phyloP scores from a whole-genome alignment of 1,140 invertebrate species.

The Zaprionus camerounensis region DNA sequence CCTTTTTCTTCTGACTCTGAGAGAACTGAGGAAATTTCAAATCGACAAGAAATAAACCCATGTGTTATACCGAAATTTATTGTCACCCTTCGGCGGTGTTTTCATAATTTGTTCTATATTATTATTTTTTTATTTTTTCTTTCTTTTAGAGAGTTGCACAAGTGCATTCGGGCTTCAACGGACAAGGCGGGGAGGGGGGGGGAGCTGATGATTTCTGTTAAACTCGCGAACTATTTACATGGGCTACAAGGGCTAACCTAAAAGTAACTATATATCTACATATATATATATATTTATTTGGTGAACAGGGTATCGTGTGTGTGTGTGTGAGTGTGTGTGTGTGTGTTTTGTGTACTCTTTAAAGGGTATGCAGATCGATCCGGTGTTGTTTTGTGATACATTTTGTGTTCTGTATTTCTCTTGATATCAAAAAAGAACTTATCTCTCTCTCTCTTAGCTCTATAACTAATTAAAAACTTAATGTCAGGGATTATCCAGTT shows the following conservation, averaged over 20 bases:
- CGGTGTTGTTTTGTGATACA: conserved; percentile 2
- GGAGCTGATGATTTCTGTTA: neutral
- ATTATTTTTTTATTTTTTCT: neutral
- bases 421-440: conserved; percentile 69
- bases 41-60: conserved; percentile 11
- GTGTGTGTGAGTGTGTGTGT: neutral
- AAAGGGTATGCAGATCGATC: conserved; percentile 47
- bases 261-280: conserved; percentile 3
- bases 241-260: neutral
- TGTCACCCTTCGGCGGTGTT: conserved; percentile 36
- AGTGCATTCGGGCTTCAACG: conserved; percentile 12
- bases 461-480: conserved; percentile 75
- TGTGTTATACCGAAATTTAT: conserved; percentile 22
- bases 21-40: neutral
- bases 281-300: conserved; percentile 3
- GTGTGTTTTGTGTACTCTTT: conserved; percentile 1
- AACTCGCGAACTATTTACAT: conserved; percentile 10
- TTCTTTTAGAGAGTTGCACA: conserved; percentile 3
- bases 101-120: conserved; percentile 4
- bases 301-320: neutral
- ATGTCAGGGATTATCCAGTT: conserved; percentile 45
- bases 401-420: conserved; percentile 14
- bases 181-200: neutral
- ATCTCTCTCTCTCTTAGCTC: conserved; percentile 30
- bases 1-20: neutral